Conservation (phyloP, 2,113 vertebrate species). For the Machaerirhynchus nigripectus region DNA sequence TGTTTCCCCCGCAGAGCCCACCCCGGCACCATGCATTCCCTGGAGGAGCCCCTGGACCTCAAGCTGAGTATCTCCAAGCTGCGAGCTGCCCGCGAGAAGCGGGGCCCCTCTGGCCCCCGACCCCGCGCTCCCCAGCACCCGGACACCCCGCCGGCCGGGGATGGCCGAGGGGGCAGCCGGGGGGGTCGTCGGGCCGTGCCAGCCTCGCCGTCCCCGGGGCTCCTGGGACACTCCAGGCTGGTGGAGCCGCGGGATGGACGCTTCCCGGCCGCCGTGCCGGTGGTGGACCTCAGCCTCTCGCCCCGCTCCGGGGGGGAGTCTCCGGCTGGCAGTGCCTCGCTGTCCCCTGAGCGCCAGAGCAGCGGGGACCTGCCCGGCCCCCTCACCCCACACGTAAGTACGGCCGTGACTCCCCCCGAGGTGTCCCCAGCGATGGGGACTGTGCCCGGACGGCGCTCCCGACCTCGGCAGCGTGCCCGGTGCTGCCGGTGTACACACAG, state of each 20-base stretch:
- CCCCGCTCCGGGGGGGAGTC: constrained; percentile 74
- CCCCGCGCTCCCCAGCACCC: constrained; percentile 68
- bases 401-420: neutral
- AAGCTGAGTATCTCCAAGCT: constrained; percentile 88
- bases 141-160: constrained; percentile 81
- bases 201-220: neutral
- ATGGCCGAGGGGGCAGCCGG: constrained; percentile 57
- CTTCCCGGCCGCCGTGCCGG: constrained; percentile 72
- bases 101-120: constrained; percentile 29
- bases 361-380: constrained; percentile 76
- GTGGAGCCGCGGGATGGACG: constrained; percentile 79
- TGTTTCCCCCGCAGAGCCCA: neutral
- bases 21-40: constrained; percentile 83
- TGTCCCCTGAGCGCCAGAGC: constrained; percentile 85
- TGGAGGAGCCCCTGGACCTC: constrained; percentile 96
- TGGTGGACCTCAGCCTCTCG: constrained; percentile 90
- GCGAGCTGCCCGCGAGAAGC: constrained; percentile 75
- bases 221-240: constrained; percentile 72
- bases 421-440: neutral
- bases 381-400: constrained; percentile 80
- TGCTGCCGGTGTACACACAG: neutral
- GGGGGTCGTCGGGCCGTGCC: constrained; percentile 50
- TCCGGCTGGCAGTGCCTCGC: constrained; percentile 76
- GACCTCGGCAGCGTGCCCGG: neutral
- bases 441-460: neutral